Percentiles rank a stretch among this genome's conserved stretches.
Evolutionary conservation across 2,797 vertebrate genomes (phyloP).

Genomic region (Catamblyrhynchus diadema): DNA sequence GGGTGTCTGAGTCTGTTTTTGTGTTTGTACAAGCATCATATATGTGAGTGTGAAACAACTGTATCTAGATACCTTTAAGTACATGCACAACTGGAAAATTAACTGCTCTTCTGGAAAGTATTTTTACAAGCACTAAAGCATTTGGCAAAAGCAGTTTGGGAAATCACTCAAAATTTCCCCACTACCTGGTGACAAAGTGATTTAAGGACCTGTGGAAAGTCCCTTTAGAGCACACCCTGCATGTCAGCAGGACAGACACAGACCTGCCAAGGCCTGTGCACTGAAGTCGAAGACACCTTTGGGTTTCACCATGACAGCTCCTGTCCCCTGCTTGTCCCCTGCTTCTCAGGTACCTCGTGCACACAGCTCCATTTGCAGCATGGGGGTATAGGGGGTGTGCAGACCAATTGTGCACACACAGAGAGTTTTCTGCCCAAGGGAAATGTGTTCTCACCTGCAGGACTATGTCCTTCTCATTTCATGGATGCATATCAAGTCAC

Average conservation of each 20-base stretch:
- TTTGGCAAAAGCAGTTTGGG: neutral
- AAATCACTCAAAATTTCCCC: constrained; percentile 29
- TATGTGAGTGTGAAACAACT: neutral
- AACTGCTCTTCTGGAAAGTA: neutral
- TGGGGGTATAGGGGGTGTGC: neutral
- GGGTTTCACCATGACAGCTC: accelerated
- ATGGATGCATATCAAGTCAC: neutral
- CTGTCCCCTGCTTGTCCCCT: neutral
- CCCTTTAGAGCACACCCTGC: neutral
- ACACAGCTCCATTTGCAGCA: neutral
- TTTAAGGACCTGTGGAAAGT: constrained; percentile 22
- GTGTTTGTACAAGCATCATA: neutral
- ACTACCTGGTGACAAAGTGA: neutral
- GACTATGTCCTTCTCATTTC: neutral
- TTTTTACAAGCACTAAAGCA: neutral
- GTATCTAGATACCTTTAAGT: neutral
- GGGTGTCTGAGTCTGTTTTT: neutral
- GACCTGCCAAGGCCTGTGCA: neutral
- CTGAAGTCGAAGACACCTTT: accelerated
- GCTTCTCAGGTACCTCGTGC: accelerated
- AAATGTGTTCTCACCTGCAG: neutral
- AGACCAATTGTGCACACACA: neutral
- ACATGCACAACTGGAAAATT: neutral
- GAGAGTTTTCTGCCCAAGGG: neutral
- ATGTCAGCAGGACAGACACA: neutral